Conservation (phyloP, 2,888 invertebrate genomes). For the Formica aserva region DNA sequence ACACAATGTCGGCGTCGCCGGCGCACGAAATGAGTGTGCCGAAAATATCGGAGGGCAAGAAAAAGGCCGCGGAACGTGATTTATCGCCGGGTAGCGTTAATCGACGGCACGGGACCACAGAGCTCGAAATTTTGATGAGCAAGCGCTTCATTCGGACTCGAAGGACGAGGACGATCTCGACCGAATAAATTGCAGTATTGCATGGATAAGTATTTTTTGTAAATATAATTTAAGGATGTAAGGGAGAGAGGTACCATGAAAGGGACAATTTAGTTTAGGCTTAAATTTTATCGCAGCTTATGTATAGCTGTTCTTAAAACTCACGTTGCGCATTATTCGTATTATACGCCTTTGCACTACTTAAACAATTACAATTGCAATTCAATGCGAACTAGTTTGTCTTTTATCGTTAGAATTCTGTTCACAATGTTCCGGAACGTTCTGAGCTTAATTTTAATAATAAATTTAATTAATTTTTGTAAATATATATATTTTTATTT, state of each 20-base stretch:
- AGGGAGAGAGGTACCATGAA: too few relatives aligned
- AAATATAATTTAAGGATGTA: background rate
- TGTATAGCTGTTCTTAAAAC: slow-evolving; percentile 19
- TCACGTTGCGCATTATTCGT: background rate
- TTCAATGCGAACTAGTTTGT: background rate
- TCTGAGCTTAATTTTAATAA: background rate
- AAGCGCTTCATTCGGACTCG: background rate
- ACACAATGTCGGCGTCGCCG: slow-evolving; percentile 70
- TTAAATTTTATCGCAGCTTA: slow-evolving; percentile 17
- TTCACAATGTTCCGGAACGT: background rate
- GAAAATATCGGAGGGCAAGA: slow-evolving; percentile 62
- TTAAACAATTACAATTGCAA: slow-evolving; percentile 28
- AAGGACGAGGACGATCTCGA: slow-evolving; percentile 1
- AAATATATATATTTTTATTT: too few relatives aligned
- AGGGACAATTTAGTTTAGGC: too few relatives aligned
- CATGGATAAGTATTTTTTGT: slow-evolving; percentile 16
- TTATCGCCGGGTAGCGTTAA: slow-evolving; percentile 53
- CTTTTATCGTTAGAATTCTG: background rate
- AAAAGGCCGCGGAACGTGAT: slow-evolving; percentile 56
- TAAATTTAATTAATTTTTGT: background rate
- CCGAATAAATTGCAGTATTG: slow-evolving; percentile 21
- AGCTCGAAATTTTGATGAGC: slow-evolving; percentile 23
- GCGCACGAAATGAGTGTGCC: slow-evolving; percentile 39
- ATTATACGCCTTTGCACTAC: background rate
- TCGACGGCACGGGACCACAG: slow-evolving; percentile 45